Conservation (phyloP, 2,113 vertebrate species). For the Trochalopteron elliotii region DNA sequence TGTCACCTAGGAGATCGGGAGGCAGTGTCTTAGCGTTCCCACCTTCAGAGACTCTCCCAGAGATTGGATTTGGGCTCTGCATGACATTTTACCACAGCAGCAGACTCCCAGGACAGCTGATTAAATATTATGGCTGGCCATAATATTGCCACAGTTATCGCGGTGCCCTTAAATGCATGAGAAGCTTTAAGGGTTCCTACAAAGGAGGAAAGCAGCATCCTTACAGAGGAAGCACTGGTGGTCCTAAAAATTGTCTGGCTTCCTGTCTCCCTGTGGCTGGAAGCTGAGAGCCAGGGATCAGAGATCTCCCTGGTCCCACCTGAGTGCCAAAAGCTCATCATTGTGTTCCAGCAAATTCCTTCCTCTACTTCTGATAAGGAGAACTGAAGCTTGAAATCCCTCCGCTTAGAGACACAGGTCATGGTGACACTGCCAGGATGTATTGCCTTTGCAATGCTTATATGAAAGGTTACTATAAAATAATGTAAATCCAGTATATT, state of each 20-base stretch:
- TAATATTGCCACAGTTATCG: not conserved
- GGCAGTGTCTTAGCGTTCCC: not conserved
- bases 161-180: not conserved
- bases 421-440: not conserved
- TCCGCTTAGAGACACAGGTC: not conserved
- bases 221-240: not conserved
- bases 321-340: not conserved
- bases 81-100: not conserved
- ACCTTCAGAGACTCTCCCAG: not conserved
- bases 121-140: not conserved
- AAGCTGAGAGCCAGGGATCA: not conserved
- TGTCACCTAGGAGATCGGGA: conserved; percentile 60
- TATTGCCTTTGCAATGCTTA: not conserved
- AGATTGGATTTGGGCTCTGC: not conserved
- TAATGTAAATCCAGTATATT: not conserved
- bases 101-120: not conserved
- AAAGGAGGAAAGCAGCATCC: not conserved
- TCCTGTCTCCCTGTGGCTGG: not conserved
- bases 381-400: not conserved
- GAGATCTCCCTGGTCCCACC: not conserved
- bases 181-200: not conserved
- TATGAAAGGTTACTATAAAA: not conserved
- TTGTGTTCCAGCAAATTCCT: not conserved
- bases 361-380: not conserved
- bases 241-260: not conserved